Evolutionary conservation across 1,140 invertebrate genomes (phyloP).

Genomic region (Teleogryllus occipitalis): DNA sequence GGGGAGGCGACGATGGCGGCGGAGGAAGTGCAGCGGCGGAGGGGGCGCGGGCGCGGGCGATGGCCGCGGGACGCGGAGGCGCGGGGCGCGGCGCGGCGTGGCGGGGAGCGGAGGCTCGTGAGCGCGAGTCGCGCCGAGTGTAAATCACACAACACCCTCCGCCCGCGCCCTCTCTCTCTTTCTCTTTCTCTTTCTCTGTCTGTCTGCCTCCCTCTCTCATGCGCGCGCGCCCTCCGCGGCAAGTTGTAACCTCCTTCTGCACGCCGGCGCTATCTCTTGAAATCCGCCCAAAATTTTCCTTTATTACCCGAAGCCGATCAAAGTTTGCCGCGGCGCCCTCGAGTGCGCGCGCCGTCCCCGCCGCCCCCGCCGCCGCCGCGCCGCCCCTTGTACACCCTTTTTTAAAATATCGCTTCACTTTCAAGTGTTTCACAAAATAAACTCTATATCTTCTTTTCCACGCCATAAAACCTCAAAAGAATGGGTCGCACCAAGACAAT

Average conservation of each 20-base stretch:
- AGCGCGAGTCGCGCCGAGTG: neutral
- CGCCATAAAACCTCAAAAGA: conserved; percentile 32
- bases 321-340: conserved; percentile 26
- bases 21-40: no score
- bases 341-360: neutral
- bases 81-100: no score
- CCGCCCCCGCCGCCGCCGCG: neutral
- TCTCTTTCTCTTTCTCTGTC: neutral
- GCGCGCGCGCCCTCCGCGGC: neutral
- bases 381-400: conserved; percentile 26
- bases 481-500: conserved; percentile 32
- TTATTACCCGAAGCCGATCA: conserved; percentile 31
- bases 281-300: conserved; percentile 27
- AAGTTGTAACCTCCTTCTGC: neutral
- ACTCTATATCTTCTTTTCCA: conserved; percentile 35
- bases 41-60: no score
- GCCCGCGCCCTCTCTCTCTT: neutral
- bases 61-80: no score
- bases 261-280: conserved; percentile 18
- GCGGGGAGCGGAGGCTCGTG: neutral
- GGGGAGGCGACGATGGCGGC: no score
- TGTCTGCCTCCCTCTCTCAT: neutral
- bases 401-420: conserved; percentile 31
- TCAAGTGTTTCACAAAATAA: conserved; percentile 33
- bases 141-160: conserved; percentile 11